These are phyloP conservation scores for Thamnaconus septentrionalis DNA, from an alignment of 2,113 vertebrate genomes.

Conservation along the genomic window DNA sequence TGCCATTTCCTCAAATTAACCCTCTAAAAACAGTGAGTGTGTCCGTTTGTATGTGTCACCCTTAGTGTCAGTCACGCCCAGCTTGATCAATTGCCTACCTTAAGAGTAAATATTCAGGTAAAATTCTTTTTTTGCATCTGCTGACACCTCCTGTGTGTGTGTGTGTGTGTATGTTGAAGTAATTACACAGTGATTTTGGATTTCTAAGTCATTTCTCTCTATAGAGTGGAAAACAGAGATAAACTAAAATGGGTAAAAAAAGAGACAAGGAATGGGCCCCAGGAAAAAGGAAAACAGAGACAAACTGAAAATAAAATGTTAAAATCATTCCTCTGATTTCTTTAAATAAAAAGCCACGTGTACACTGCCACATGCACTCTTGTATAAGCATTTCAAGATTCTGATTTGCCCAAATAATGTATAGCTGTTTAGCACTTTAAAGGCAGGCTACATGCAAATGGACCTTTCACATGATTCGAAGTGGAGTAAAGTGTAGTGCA, in stretches of 20 bases:
- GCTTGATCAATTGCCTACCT: conserved; percentile 51
- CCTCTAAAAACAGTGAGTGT: conserved; percentile 35
- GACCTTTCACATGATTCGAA: too few species aligned
- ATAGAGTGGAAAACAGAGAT: neutral
- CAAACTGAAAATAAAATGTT: too few species aligned
- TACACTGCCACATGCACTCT: too few species aligned
- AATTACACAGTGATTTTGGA: conserved; percentile 1
- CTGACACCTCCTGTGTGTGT: conserved; percentile 30
- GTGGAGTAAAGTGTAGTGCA: too few species aligned
- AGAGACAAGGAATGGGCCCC: too few species aligned
- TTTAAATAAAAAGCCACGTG: too few species aligned
- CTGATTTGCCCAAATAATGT: too few species aligned
- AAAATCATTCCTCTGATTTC: too few species aligned
- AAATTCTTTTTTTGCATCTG: conserved; percentile 17
- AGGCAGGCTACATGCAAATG: too few species aligned
- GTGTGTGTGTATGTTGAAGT: neutral
- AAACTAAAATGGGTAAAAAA: neutral
- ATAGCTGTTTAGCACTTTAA: too few species aligned
- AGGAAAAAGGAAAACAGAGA: too few species aligned
- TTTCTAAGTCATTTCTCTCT: neutral
- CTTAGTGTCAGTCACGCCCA: conserved; percentile 15
- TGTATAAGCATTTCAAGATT: too few species aligned
- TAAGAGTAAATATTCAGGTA: conserved; percentile 41
- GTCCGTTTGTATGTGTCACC: conserved; percentile 8
- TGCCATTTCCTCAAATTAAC: conserved; percentile 58